Base-by-base conservation (phyloP, 2,888 invertebrate species). In the Keiferia lycopersicella region DNA sequence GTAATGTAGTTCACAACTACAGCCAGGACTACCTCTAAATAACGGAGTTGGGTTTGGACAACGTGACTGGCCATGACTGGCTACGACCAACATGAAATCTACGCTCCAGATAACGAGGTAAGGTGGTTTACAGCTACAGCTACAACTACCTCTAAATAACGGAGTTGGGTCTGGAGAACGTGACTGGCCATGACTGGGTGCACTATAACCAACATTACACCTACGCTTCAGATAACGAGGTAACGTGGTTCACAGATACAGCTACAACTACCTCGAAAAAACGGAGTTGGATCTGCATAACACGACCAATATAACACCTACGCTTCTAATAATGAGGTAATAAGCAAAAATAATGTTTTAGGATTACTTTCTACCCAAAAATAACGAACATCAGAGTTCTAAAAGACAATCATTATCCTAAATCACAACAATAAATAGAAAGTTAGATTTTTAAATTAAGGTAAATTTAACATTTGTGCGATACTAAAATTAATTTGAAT, bases 81-180 rank as follows among this genome's bases (percentile, higher is more conserved):
- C 67, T 73, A 74, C 7, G 87, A 84, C 7, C 84, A 86, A 14
- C 83, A 84, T 50, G 85, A 88, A 30, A 69, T 78, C 26, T 86
- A 81, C 69, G 77, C 75, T 16, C 73, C 81, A 0, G 88, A 87
- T n/a, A 88, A 88, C 58, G 91, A 91, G 83, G 90, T 89, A 68
- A 50, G 6, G 8, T 7, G 34, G 8, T 4, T 34, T 34, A 34
- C 34, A 8, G 4, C 10, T 10, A 8, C 8, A 26, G 26, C 26
- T 10, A 34, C 34, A 10, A 34, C 34, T 34, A 34, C 34, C 34
- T 34, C 34, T 95, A 95, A 85, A 93, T 96, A 70, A 87, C 92
- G 61, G 95, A 94, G 71, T 68, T 78, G 63, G 82, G 75, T 0
- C 68, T 75, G 39, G 84, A 86, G 66, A 90, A 88, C 75, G 69